These are phyloP conservation scores for Drosophila guanche DNA, from an alignment of 1,140 invertebrate genomes.

Conservation along the genomic window DNA sequence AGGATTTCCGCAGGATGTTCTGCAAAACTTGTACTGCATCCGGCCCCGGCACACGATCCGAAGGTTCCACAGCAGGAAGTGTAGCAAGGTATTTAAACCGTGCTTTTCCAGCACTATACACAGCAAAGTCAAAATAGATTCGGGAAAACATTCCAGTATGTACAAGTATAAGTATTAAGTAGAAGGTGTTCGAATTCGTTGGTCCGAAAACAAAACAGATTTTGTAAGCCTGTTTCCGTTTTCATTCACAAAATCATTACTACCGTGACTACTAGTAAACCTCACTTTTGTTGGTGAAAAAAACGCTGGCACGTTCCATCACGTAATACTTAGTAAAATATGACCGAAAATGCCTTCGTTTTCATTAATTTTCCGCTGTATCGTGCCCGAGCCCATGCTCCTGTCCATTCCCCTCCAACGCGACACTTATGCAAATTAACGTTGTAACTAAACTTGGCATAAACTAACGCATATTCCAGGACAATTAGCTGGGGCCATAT, in stretches of 20 bases:
- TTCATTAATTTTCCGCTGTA: slow-evolving; percentile 23
- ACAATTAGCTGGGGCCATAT: slow-evolving; percentile 49
- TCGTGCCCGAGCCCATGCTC: background rate
- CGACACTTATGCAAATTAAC: slow-evolving; percentile 63
- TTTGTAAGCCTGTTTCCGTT: slow-evolving; percentile 33
- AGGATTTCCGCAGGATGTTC: too few relatives aligned
- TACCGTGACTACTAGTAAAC: background rate
- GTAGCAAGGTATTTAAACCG: too few relatives aligned
- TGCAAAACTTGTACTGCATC: background rate
- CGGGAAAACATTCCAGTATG: too few relatives aligned
- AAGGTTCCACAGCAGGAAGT: slow-evolving; percentile 31
- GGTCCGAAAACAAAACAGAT: too few relatives aligned
- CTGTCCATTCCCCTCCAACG: slow-evolving; percentile 18
- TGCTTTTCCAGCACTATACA: slow-evolving; percentile 13
- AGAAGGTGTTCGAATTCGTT: too few relatives aligned
- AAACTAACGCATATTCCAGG: slow-evolving; percentile 28
- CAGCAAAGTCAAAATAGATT: slow-evolving; percentile 14
- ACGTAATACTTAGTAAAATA: too few relatives aligned
- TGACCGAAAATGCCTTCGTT: slow-evolving; percentile 15
- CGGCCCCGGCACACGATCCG: slow-evolving; percentile 26
- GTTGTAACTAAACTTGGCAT: slow-evolving; percentile 3
- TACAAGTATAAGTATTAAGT: too few relatives aligned
- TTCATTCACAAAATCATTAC: slow-evolving; percentile 38
- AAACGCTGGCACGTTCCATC: background rate
- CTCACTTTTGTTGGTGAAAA: background rate